phyloP scores from a whole-genome alignment of 2,888 invertebrate genomes.

The Napeogenes sylphis region DNA sequence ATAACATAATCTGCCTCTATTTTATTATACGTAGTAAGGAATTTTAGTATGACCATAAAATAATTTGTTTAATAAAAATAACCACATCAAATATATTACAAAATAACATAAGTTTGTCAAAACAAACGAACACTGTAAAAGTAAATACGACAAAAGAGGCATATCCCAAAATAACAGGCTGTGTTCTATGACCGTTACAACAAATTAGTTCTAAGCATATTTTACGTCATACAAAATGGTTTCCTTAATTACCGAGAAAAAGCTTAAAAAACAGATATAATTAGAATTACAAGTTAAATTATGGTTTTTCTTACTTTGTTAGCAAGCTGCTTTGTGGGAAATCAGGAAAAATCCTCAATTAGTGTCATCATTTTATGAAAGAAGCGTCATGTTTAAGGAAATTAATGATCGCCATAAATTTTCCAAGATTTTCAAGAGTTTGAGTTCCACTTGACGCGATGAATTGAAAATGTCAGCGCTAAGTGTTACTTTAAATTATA shows the following conservation, averaged over 20 bases:
- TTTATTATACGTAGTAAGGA: no score
- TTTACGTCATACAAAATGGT: not conserved
- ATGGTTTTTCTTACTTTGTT: constrained; percentile 5
- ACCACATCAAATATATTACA: no score
- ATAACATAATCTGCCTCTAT: no score
- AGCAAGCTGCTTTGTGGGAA: constrained; percentile 1
- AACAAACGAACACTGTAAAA: no score
- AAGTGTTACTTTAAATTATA: not conserved
- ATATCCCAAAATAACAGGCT: no score
- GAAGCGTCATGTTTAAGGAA: constrained; percentile 25
- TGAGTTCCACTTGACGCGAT: constrained; percentile 6
- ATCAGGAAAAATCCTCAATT: constrained; percentile 9
- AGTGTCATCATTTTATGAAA: constrained; percentile 16
- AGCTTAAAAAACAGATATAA: not conserved
- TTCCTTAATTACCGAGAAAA: not conserved
- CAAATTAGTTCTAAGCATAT: no score
- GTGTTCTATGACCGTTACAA: no score
- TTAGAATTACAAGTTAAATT: constrained; percentile 3
- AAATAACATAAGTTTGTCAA: no score
- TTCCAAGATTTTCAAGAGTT: constrained; percentile 30
- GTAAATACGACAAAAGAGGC: no score
- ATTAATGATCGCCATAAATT: constrained; percentile 29
- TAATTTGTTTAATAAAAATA: no score
- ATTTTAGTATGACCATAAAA: no score
- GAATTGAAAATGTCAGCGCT: constrained; percentile 4